These are phyloP conservation scores for Monodelphis domestica DNA, from an alignment of 2,797 vertebrate genomes.

Conservation along the genomic window DNA sequence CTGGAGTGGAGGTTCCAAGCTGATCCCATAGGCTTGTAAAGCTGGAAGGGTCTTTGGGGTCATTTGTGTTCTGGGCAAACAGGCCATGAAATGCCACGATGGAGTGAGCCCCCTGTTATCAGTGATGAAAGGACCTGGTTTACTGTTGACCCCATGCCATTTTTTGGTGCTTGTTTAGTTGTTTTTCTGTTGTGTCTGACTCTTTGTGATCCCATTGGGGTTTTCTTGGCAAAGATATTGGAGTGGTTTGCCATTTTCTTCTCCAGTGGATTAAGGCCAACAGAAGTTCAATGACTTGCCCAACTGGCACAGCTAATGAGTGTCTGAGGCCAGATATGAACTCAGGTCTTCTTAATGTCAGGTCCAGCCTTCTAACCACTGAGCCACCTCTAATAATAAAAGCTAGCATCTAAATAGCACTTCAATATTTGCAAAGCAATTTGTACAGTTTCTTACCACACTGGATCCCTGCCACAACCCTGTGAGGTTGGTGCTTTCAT, in stretches of 20 bases:
- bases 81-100: background rate
- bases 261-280: no score
- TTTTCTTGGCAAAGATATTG: no score
- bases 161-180: no score
- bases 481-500: background rate
- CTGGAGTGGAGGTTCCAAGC: background rate
- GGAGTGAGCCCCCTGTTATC: background rate
- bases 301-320: no score
- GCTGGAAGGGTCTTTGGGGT: background rate
- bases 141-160: background rate
- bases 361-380: no score
- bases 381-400: background rate
- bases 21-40: background rate
- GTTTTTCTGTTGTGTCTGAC: no score
- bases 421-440: background rate
- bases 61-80: background rate
- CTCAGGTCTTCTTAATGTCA: no score
- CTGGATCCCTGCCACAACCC: background rate
- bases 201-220: no score
- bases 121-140: background rate
- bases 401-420: background rate
- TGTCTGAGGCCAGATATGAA: no score
- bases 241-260: no score
- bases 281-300: no score
- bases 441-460: background rate